Conservation (phyloP, 1,140 invertebrate genomes). For the Bursaphelenchus mucronatus region DNA sequence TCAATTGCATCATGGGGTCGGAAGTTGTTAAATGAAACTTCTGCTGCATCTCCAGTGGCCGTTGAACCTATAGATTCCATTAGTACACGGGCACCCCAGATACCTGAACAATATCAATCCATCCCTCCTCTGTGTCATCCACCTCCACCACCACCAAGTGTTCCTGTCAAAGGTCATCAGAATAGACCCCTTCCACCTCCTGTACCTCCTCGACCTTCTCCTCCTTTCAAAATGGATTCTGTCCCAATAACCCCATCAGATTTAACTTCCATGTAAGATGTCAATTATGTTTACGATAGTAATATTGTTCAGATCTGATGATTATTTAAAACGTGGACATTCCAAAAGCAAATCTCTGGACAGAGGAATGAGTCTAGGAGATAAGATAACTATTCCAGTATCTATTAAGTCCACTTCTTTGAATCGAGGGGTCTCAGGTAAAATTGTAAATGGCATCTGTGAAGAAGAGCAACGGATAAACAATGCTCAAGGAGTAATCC, state of each 20-base stretch:
- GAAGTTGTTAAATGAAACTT: constrained; percentile 37
- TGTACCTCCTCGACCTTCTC: background rate
- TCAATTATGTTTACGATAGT: constrained; percentile 3
- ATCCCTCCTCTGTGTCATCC: constrained; percentile 2
- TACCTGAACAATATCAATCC: constrained; percentile 18
- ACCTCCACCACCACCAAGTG: constrained; percentile 3
- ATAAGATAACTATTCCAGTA: constrained; percentile 23
- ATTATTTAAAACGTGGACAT: constrained; percentile 39
- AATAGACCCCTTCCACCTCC: background rate
- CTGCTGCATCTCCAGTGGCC: constrained; percentile 26
- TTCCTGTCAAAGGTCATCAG: constrained; percentile 8
- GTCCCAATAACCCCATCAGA: background rate
- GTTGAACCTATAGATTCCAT: constrained; percentile 41
- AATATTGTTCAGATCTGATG: constrained; percentile 11
- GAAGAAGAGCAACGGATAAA: constrained; percentile 46
- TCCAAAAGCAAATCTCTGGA: constrained; percentile 55
- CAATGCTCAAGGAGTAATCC: constrained; percentile 48
- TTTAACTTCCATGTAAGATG: background rate
- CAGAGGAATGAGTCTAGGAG: constrained; percentile 29
- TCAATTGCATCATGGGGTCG: constrained; percentile 49
- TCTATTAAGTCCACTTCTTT: constrained; percentile 52
- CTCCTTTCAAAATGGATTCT: background rate
- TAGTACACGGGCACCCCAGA: constrained; percentile 40
- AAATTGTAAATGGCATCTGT: constrained; percentile 37
- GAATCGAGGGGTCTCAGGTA: constrained; percentile 43